Evolutionary conservation across 2,113 vertebrate genomes (phyloP), one percentile per base, ranked within the genome.

Genomic region (Maylandia zebra): DNA sequence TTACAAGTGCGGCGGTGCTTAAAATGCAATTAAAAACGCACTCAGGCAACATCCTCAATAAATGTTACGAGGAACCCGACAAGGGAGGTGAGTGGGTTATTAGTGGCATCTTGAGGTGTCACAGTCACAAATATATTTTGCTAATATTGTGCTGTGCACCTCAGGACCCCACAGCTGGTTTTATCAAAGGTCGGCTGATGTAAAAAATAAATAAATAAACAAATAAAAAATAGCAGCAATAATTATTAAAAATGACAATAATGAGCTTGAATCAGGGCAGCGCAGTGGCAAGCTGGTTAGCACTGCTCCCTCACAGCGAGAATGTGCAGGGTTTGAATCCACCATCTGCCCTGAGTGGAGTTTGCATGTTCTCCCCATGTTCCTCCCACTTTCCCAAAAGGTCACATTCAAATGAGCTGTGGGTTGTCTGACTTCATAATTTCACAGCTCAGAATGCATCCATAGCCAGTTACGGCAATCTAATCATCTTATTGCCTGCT

Each of bases 1-100:
- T 90, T 86, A 88, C 85, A 89, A 88, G 83, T 57, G 88, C 86
- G 30, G 86, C 89, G 48, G 88, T 88, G 89, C 90, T 94, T 82
- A 94, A 89, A 71, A 86, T 89, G 89, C 86, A 93, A 94, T 95
- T 94, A 94, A 94, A 94, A 95, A 83, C 32, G 34, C 78, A 92
- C 89, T 91, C 69, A 79, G 82, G 19, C 86, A 89, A 17, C 61
- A 81, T 87, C 45, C 22, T 32, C 61, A 45, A 86, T 81, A 59
- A 88, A 81, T 66, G 52, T 43, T 85, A 64, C 32, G 82, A 83
- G 53, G 45, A 88, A 82, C 56, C 56, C 13, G 78, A 71, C 82
- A 82, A 11, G 14, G 64, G 41, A 30, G 11, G 71, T 53, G 7
- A 27, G 9, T 59, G 64, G 27, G 74, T 81, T 84, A 71, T 50